Evolutionary conservation across 2,888 invertebrate species (phyloP).

Genomic region (Chloromyia formosa): DNA sequence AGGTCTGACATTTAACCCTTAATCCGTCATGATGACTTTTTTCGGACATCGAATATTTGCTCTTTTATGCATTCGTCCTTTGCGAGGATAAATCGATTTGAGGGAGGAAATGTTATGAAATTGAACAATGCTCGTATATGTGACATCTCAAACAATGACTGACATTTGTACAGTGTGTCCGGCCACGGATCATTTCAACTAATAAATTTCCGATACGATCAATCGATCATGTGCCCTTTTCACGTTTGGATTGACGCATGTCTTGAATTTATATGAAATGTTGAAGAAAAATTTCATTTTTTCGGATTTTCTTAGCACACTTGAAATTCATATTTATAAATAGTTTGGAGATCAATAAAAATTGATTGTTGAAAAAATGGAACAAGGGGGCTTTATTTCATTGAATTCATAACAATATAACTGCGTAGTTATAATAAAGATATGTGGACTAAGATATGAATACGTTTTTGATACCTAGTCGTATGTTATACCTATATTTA

Average conservation of each 20-base stretch:
- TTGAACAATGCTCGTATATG: slow-evolving; percentile 35
- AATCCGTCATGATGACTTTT: slow-evolving; percentile 47
- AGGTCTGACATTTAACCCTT: slow-evolving; percentile 49
- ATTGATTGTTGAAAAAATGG: background rate
- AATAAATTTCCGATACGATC: slow-evolving; percentile 49
- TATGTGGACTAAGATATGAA: no score
- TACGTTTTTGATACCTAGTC: no score
- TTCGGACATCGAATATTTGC: background rate
- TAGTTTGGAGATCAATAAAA: background rate
- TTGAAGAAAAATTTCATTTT: slow-evolving; percentile 17
- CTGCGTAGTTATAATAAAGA: no score
- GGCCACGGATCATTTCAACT: slow-evolving; percentile 42
- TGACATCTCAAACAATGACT: slow-evolving; percentile 47
- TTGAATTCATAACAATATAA: no score
- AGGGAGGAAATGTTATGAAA: slow-evolving; percentile 11
- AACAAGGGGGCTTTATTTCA: background rate
- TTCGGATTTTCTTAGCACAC: slow-evolving; percentile 32
- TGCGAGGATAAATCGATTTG: background rate
- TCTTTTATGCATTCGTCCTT: slow-evolving; percentile 22
- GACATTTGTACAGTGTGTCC: slow-evolving; percentile 36
- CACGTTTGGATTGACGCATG: slow-evolving; percentile 12
- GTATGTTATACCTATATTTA: no score
- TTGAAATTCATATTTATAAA: slow-evolving; percentile 29
- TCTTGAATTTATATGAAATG: slow-evolving; percentile 4
- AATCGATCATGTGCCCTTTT: slow-evolving; percentile 47